Base-by-base conservation (phyloP, 2,113 vertebrate genomes). In the Antigone vipio region DNA sequence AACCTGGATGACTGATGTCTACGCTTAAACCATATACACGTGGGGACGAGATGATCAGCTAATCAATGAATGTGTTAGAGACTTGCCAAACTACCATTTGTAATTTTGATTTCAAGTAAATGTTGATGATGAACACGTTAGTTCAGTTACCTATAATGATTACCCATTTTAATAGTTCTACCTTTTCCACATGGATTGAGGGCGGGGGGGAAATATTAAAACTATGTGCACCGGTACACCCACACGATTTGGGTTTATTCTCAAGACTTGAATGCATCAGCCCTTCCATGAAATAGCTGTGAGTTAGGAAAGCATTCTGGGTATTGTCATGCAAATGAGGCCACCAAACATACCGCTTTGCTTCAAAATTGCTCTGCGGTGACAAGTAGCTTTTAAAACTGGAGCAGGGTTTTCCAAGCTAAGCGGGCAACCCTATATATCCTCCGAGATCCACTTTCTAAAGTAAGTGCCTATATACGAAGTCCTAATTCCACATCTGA, bases 301-400 rank as follows among this genome's bases (percentile, higher is more conserved):
- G 91, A 97, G 85, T 72, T 95, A 78, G 90, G 88, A 93, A 63
- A 97, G 82, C 87, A 95, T 97, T 97, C 62, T 94, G 91, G 74
- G 74, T 78, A 97, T 97, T 97, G 95, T 97, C 93, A 97, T 97
- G 97, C 93, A 97, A 97, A 97, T 97, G 83, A 96, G 92, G 60
- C 84, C 83, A 94, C 93, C 93, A 95, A 80, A 88, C 73, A 62
- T 93, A 95, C 76, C 92, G 91, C 96, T 97, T 97, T 95, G 59
- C 93, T 97, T 96, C 91, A 59, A 91, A 97, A 97, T 97, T 96
- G 87, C 85, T 93, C 63, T 96, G 87, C 62, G 77, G 29, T 91
- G 92, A 96, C 93, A 97, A 97, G 90, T 69, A 91, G 93, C 91
- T 97, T 97, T 97, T 96, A 93, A 96, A 97, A 92, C 80, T 56